phyloP scores from a whole-genome alignment of 2,797 vertebrate genomes.

The Okamejei kenojei region DNA sequence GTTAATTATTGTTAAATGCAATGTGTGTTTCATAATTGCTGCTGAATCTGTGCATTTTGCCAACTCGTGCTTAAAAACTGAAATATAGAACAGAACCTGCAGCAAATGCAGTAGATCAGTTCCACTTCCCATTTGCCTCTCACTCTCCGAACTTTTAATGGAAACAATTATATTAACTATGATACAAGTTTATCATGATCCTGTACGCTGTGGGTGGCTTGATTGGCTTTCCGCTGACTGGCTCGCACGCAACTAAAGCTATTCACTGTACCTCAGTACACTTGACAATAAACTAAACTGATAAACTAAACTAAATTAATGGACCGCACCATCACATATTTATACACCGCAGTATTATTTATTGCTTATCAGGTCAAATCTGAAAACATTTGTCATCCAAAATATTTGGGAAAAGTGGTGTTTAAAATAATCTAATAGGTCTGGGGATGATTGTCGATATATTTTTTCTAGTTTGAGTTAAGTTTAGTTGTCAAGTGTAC shows the following conservation, averaged over 20 bases:
- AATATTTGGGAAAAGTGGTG: neutral
- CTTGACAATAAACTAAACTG: too few species aligned
- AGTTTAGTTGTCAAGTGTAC: too few species aligned
- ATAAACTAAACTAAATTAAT: too few species aligned
- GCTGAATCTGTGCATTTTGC: neutral
- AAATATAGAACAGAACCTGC: neutral
- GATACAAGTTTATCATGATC: neutral
- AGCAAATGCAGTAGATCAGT: neutral
- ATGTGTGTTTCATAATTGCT: conserved; percentile 6
- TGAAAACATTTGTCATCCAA: neutral
- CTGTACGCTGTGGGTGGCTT: too few species aligned
- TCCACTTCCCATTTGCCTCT: neutral
- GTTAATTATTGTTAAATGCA: neutral
- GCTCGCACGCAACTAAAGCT: too few species aligned
- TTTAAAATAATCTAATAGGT: neutral
- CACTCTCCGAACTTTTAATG: neutral
- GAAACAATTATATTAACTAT: neutral
- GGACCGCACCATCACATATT: too few species aligned
- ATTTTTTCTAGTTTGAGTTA: neutral
- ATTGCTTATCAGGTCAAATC: neutral
- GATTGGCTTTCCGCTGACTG: too few species aligned
- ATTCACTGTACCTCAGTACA: too few species aligned
- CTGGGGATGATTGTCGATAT: neutral
- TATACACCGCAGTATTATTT: neutral
- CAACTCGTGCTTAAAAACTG: neutral